phyloP scores from a whole-genome alignment of 2,888 invertebrate species.

The Linnaemya vulpina region DNA sequence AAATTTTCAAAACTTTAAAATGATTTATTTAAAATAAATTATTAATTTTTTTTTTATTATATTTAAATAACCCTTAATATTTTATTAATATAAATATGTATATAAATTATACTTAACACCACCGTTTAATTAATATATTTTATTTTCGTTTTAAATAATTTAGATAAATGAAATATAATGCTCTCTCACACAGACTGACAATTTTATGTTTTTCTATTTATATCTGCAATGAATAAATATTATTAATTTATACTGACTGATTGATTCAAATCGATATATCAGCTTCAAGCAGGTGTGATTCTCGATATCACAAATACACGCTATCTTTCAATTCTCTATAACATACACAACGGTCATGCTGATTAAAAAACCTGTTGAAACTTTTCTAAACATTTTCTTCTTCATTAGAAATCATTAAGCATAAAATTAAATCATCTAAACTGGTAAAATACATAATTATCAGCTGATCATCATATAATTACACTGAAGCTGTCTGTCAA shows the following conservation, averaged over 20 bases:
- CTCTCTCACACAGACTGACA: constrained; percentile 59
- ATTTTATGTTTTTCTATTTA: constrained; percentile 47
- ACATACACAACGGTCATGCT: too few relatives aligned
- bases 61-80: background rate
- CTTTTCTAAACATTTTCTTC: too few relatives aligned
- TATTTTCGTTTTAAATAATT: constrained; percentile 41
- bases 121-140: constrained; percentile 62
- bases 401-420: too few relatives aligned
- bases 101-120: constrained; percentile 52
- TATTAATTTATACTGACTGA: background rate
- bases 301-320: too few relatives aligned
- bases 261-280: background rate
- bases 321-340: too few relatives aligned
- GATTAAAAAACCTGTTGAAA: too few relatives aligned
- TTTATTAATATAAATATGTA: constrained; percentile 20
- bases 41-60: background rate
- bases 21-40: constrained; percentile 13
- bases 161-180: constrained; percentile 39
- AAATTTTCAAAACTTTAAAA: constrained; percentile 3
- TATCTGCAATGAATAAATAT: background rate
- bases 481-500: too few relatives aligned
- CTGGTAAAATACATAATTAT: too few relatives aligned
- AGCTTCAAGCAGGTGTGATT: too few relatives aligned
- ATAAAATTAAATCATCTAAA: too few relatives aligned
- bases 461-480: too few relatives aligned